Conservation (phyloP, 2,113 vertebrate species). For the Myrmophylax atrothorax region DNA sequence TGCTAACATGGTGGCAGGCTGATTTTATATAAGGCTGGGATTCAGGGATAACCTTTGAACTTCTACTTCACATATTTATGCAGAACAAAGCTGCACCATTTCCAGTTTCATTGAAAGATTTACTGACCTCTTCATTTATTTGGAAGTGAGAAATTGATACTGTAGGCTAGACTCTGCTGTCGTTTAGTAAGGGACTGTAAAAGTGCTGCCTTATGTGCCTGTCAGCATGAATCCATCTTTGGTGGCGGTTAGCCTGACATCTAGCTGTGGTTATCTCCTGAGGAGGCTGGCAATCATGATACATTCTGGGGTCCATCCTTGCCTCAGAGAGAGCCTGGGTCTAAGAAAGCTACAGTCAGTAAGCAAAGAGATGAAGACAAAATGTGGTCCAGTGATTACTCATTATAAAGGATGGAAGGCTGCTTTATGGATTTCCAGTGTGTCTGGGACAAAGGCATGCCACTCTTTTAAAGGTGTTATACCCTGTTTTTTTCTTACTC, state of each 20-base stretch:
- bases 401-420: not conserved
- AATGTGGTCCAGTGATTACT: not conserved
- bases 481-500: not conserved
- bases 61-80: not conserved
- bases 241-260: rapidly evolving
- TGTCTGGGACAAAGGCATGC: not conserved
- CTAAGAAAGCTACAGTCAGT: not conserved
- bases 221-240: rapidly evolving
- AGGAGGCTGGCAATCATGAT: not conserved
- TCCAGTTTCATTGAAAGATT: not conserved
- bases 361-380: not conserved
- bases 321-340: not conserved
- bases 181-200: not conserved
- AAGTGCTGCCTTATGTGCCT: not conserved
- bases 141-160: not conserved
- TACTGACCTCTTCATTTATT: not conserved
- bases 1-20: not conserved
- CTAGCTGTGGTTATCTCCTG: not conserved
- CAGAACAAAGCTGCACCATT: not conserved
- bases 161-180: not conserved
- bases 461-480: not conserved
- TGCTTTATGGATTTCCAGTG: not conserved
- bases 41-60: not conserved
- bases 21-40: not conserved
- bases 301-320: not conserved